Evolutionary conservation across 1,140 invertebrate genomes (phyloP), one percentile per base, ranked within the genome.

Genomic region (Scaptomyza graminum): DNA sequence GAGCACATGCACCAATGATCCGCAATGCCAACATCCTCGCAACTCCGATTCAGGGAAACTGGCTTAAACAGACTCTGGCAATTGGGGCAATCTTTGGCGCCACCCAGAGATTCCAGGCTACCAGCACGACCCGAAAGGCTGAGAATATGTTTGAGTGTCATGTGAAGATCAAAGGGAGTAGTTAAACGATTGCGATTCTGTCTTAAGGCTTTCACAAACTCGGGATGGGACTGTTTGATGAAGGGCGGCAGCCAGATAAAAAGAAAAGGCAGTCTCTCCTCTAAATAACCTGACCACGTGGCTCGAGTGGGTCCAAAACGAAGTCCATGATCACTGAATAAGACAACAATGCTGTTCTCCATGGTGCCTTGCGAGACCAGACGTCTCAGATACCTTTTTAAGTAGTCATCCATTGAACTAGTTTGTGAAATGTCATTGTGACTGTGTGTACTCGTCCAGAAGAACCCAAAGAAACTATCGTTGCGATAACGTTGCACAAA

Each of bases 301-400:
- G 94, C 91, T 15, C 96, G 90, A 13, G 97, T 95, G 2, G 93
- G 92, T 1, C 98, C 97, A 93, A 96, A 98, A 31, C 98, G 92
- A 82, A 98, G 95, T 0, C 98, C 98, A 91, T 99, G 98, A 92
- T 99, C 98, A 81, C 97, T 98, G 73, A 98, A 93, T n/a, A 98
- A 94, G 25, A 99, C 93, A 0, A 99, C 90, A 74, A 96, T 92
- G 0, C 94, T 95, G 49, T 95, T 93, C 41, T 96, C 94, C 70
- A 96, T 91, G 9, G 94, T 93, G 0, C 94, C 93, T 11, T 92
- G 92, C 0, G 92, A 79, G 13, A 95, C 92, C 22, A 96, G 77
- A 2, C 92, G 90, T 60, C 93, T 90, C 15, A 97, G 92, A 76
- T 95, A 95, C 0, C 88, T 71, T 8, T 92, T 76, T 62, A 95